Percentiles rank a stretch among this genome's conserved stretches.
phyloP scores from a whole-genome alignment of 2,113 vertebrate genomes.

The Tilapia sparmanii region DNA sequence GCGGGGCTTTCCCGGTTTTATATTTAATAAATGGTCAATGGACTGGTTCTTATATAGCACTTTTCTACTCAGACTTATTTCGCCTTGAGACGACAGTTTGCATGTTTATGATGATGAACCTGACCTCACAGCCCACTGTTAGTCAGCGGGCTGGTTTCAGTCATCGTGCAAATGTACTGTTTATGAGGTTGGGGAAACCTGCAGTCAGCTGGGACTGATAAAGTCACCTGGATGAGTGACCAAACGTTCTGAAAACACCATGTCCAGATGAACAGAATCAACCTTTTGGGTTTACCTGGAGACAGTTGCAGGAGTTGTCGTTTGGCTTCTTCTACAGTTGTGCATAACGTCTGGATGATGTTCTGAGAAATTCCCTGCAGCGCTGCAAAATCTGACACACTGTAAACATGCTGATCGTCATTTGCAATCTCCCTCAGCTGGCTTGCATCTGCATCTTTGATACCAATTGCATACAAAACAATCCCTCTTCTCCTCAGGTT shows the following conservation, averaged over 20 bases:
- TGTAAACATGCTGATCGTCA: conserved; percentile 58
- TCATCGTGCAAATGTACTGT: not conserved
- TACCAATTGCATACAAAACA: conserved; percentile 79
- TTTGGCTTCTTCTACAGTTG: conserved; percentile 62
- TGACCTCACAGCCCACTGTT: not conserved
- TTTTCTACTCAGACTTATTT: not conserved
- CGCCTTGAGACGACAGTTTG: conserved; percentile 20
- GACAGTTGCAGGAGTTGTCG: conserved; percentile 33
- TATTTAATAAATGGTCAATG: not conserved
- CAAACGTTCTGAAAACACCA: not conserved
- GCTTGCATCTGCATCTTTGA: conserved; percentile 73
- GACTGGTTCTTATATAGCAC: not conserved
- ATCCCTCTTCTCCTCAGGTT: conserved; percentile 66
- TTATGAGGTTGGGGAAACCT: not conserved
- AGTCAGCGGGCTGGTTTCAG: not conserved
- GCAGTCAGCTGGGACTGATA: not conserved
- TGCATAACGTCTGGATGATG: conserved; percentile 71
- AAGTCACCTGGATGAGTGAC: not conserved
- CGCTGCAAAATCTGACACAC: conserved; percentile 54
- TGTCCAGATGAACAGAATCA: not conserved
- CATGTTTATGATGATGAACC: not conserved
- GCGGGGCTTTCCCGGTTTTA: not conserved
- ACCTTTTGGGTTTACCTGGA: conserved; percentile 29
- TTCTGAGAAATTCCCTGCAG: conserved; percentile 68
- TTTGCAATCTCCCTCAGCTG: conserved; percentile 71